Percentiles rank a stretch among this genome's conserved stretches.
These are phyloP conservation scores for Sinocyclocheilus rhinocerous DNA, from an alignment of 2,113 vertebrate species.

Conservation along the genomic window DNA sequence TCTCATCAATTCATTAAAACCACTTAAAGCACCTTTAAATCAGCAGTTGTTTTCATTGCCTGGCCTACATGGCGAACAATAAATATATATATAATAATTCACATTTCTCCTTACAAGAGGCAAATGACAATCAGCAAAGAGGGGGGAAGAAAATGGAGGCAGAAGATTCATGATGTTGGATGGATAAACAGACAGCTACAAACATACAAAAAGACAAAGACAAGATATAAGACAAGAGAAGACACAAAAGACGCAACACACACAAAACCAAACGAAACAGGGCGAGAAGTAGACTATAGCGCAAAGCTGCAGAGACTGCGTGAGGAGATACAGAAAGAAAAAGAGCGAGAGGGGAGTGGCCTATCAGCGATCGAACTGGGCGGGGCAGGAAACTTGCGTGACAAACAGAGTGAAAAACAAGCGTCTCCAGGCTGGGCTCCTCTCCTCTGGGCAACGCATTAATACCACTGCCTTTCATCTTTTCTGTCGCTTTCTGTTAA, in stretches of 20 bases:
- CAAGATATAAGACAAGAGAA: neutral
- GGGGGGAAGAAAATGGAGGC: neutral
- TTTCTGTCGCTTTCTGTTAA: conserved; percentile 65
- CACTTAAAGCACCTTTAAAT: conserved; percentile 40
- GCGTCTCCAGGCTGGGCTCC: conserved; percentile 41
- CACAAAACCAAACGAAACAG: neutral
- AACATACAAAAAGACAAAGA: neutral
- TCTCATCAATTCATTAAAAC: conserved; percentile 52
- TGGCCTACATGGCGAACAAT: conserved; percentile 18
- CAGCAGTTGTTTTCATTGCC: conserved; percentile 39
- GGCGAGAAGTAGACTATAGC: neutral
- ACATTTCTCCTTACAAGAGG: conserved; percentile 37
- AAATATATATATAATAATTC: conserved; percentile 13
- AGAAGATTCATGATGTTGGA: neutral
- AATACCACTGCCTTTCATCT: conserved; percentile 65
- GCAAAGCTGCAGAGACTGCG: neutral
- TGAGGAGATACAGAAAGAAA: neutral
- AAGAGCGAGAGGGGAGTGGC: conserved; percentile 16
- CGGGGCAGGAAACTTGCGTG: conserved; percentile 63
- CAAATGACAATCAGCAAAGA: neutral
- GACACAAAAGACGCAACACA: neutral
- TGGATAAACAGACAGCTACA: neutral
- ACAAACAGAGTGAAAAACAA: conserved; percentile 63
- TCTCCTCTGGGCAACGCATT: conserved; percentile 60
- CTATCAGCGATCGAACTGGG: conserved; percentile 24